These are phyloP conservation scores for Origma solitaria DNA, from an alignment of 2,113 vertebrate species.

Conservation along the genomic window DNA sequence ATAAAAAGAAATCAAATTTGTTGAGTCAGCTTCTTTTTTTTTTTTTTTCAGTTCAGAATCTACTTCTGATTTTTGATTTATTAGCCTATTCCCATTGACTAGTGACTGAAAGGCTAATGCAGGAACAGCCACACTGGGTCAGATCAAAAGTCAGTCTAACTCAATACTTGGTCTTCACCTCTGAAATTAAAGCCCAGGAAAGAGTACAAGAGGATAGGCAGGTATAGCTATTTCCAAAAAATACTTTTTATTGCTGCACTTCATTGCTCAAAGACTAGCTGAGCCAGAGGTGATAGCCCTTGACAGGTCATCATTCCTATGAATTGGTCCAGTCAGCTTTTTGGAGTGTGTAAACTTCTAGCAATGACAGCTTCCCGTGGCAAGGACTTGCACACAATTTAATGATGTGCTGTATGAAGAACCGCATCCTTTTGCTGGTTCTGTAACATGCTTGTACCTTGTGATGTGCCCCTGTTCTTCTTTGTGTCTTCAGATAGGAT, in stretches of 20 bases:
- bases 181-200: not conserved
- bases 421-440: not conserved
- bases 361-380: not conserved
- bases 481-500: not conserved
- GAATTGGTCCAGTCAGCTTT: not conserved
- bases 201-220: not conserved
- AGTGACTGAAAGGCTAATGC: not conserved
- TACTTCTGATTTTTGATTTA: not conserved
- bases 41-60: not conserved
- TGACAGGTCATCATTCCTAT: not conserved
- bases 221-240: not conserved
- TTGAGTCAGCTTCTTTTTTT: not conserved
- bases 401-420: not conserved
- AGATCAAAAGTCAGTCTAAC: not conserved
- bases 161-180: not conserved
- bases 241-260: not conserved
- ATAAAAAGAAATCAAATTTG: not conserved
- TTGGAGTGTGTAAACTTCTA: rapidly evolving
- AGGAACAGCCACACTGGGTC: not conserved
- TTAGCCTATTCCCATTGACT: not conserved
- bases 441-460: not conserved
- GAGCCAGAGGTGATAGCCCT: not conserved
- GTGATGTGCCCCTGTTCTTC: not conserved
- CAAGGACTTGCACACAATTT: not conserved
- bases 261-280: not conserved